phyloP scores from a whole-genome alignment of 2,113 vertebrate species.

The Myotis davidii region DNA sequence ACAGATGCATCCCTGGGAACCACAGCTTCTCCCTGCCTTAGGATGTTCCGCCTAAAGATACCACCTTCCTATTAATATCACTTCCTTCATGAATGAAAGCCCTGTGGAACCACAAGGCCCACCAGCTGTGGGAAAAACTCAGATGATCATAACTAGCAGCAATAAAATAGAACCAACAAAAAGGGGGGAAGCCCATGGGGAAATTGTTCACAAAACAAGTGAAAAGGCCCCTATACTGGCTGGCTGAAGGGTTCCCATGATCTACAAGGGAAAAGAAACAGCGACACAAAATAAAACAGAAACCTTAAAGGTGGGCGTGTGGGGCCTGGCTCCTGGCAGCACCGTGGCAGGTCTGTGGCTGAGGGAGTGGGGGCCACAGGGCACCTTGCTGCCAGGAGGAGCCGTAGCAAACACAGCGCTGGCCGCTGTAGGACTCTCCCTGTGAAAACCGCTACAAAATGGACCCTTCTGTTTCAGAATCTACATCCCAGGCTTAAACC shows the following conservation, averaged over 20 bases:
- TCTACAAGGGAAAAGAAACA: background rate
- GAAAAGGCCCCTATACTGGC: background rate
- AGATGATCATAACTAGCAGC: background rate
- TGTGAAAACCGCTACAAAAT: background rate
- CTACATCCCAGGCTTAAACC: background rate
- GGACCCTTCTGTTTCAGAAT: background rate
- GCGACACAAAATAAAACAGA: background rate
- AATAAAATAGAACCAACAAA: background rate
- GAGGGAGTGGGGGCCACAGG: background rate
- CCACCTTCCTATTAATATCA: background rate
- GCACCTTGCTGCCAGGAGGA: accelerated
- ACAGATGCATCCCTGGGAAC: background rate
- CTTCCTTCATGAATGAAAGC: background rate
- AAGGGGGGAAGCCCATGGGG: background rate
- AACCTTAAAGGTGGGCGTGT: accelerated
- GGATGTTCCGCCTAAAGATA: background rate
- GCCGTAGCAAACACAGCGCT: background rate
- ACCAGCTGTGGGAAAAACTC: background rate
- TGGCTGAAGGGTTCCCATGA: background rate
- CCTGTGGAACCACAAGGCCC: background rate
- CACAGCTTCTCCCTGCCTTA: background rate
- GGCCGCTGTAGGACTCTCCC: background rate
- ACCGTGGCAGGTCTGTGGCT: background rate
- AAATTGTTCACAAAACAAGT: background rate
- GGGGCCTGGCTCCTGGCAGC: background rate